These are phyloP conservation scores for Diplolepis rosae DNA, from an alignment of 2,888 invertebrate species.

Conservation along the genomic window DNA sequence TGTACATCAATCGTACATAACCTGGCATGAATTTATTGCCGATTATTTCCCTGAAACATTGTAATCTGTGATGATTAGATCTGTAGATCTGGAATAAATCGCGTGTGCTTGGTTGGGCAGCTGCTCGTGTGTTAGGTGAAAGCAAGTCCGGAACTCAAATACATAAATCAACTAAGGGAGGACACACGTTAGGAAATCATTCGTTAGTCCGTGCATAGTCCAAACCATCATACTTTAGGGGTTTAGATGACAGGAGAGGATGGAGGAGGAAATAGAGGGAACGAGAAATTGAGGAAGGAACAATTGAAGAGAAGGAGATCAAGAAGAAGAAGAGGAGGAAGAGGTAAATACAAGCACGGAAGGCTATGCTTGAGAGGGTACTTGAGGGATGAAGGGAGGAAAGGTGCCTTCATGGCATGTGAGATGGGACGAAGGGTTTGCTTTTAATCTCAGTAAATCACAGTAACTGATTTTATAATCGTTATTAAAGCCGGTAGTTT, in stretches of 20 bases:
- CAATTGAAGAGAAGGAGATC: slow-evolving; percentile 19
- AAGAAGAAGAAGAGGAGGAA: slow-evolving; percentile 5
- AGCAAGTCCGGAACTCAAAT: slow-evolving; percentile 37
- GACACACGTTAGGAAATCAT: slow-evolving; percentile 52
- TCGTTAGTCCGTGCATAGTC: slow-evolving; percentile 43
- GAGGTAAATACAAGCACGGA: slow-evolving; percentile 12
- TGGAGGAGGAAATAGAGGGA: slow-evolving; percentile 13
- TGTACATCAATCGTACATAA: neutral
- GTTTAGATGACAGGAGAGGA: neutral
- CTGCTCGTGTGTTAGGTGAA: neutral
- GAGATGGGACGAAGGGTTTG: slow-evolving; percentile 37
- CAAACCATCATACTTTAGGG: neutral
- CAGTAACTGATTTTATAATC: slow-evolving; percentile 58
- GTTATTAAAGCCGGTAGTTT: slow-evolving; percentile 48
- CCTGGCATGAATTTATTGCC: neutral
- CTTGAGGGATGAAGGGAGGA: slow-evolving; percentile 17
- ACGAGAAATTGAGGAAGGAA: slow-evolving; percentile 25
- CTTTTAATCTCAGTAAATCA: slow-evolving; percentile 57
- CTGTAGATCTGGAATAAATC: neutral
- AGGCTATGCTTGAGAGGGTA: slow-evolving; percentile 37
- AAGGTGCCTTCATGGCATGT: slow-evolving; percentile 32
- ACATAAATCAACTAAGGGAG: slow-evolving; percentile 49
- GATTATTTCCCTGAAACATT: neutral
- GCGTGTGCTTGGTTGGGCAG: slow-evolving; percentile 32
- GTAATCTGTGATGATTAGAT: neutral